Evolutionary conservation across 1,140 invertebrate genomes (phyloP).

Genomic region (Papilio dardanus): DNA sequence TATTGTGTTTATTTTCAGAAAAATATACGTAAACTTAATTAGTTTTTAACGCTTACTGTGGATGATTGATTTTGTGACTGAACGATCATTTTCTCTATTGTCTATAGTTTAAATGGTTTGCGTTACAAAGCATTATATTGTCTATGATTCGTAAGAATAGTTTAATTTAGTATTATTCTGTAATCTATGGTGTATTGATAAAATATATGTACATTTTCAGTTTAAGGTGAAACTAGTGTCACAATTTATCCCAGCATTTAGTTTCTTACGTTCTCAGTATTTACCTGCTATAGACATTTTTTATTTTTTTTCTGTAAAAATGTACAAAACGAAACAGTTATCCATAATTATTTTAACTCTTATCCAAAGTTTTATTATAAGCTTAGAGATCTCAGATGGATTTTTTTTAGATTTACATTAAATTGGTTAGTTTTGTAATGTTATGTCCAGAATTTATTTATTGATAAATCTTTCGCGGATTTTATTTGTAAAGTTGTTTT

Average conservation of each 20-base stretch:
- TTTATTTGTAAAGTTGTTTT: constrained; percentile 73
- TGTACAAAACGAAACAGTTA: constrained; percentile 74
- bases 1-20: constrained; percentile 66
- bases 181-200: constrained; percentile 61
- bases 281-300: constrained; percentile 55
- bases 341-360: constrained; percentile 78
- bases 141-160: constrained; percentile 50
- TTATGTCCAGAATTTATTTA: constrained; percentile 78
- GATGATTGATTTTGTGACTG: constrained; percentile 55
- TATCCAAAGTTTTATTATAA: constrained; percentile 82
- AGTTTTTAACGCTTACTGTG: constrained; percentile 52
- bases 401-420: constrained; percentile 58
- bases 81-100: constrained; percentile 58
- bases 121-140: constrained; percentile 51
- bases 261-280: constrained; percentile 62
- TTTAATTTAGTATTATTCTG: constrained; percentile 62
- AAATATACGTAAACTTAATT: constrained; percentile 56
- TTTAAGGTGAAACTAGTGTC: constrained; percentile 66
- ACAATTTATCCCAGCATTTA: constrained; percentile 67
- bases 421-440: constrained; percentile 72
- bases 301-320: constrained; percentile 77
- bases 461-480: constrained; percentile 63
- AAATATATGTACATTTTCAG: constrained; percentile 59
- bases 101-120: constrained; percentile 14
- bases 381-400: constrained; percentile 80